A percentile compares a stretch with the other conserved stretches of the same genome.
Evolutionary conservation across 2,888 invertebrate species (phyloP).

Genomic region (Ceratothoa steindachneri): DNA sequence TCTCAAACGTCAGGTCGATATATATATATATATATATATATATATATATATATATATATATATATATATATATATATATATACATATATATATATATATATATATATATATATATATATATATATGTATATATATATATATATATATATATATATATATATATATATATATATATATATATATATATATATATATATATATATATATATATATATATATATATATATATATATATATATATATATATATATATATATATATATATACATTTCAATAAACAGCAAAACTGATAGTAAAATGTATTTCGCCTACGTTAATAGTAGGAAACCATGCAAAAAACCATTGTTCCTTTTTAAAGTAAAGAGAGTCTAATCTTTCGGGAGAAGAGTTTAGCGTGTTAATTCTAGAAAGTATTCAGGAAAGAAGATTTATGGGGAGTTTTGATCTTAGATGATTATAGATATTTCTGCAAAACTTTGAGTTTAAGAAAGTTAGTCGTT

Average conservation of each 20-base stretch:
- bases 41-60: neutral
- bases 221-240: neutral
- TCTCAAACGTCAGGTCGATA: neutral
- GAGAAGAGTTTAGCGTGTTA: too few relatives aligned
- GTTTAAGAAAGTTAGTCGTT: too few relatives aligned
- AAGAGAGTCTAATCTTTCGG: too few relatives aligned
- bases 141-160: neutral
- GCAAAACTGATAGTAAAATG: too few relatives aligned
- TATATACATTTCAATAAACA: neutral
- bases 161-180: neutral
- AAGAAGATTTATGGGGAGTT: too few relatives aligned
- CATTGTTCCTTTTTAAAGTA: too few relatives aligned
- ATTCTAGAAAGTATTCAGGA: too few relatives aligned
- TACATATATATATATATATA: neutral
- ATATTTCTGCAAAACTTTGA: too few relatives aligned
- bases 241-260: neutral
- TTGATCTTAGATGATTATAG: too few relatives aligned
- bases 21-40: neutral
- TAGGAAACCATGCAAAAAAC: too few relatives aligned
- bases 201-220: neutral
- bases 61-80: neutral
- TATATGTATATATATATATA: neutral
- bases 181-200: neutral
- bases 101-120: too few relatives aligned
- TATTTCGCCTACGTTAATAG: too few relatives aligned